Evolutionary conservation across 2,797 vertebrate species (phyloP), one percentile per base, ranked within the genome.

Genomic region (Poeciliopsis infans): DNA sequence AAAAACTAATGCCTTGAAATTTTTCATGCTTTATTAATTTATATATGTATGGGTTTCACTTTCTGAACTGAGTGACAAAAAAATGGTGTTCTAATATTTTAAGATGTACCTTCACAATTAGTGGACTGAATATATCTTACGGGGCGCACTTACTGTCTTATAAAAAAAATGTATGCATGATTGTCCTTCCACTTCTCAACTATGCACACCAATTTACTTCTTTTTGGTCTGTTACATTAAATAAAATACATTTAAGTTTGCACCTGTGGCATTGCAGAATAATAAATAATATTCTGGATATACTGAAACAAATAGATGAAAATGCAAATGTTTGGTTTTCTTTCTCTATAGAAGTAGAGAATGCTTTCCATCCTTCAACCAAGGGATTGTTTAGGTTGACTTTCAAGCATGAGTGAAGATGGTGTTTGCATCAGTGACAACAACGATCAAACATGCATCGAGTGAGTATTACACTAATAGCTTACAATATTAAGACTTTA

Each of bases 401-500:
- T 59, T 78, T 68, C 12, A 68, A 12, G 31, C 49, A 39, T 23
- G 31, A 74, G 41, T 61, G 4, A 74, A 61, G 2, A 74, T 64
- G 51, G 43, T 68, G 33, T 82, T 76, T 74, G 31, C 70, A 73
- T 68, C 4, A 43, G 15, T 82, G 77, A 59, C 46, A n/a, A 18
- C 59, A 74, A 68, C 23, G 36, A 85, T 85, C 25, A 61, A 76
- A 57, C 78, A 78, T 43, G 39, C 76, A 33, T 79, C 83, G 33
- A 46, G 3, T 18, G 13, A 49, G 39, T 31, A 66, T 79, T 69
- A 72, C 78, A 57, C 55, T 75, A 79, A 81, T 66, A 68, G 28
- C 71, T 69, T 43, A 43, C 5, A 69, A 73, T 57, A 82, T 77
- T 70, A 82, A 80, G 73, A 71, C 77, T 25, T 89, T 59, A 86